Conservation (phyloP, 2,888 invertebrate species). For the Ophion ellenae region DNA sequence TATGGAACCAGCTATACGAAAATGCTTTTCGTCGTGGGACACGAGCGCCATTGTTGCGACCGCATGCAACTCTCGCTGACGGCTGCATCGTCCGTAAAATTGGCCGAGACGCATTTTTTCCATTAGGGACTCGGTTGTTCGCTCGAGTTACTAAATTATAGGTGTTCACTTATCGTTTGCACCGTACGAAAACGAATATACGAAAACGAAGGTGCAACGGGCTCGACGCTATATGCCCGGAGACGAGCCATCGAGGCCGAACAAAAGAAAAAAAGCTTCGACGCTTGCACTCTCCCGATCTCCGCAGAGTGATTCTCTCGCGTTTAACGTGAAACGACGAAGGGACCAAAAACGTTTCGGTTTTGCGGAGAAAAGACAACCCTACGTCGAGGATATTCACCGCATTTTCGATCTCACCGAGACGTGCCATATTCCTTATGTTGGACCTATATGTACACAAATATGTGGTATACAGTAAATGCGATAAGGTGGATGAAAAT, state of each 20-base stretch:
- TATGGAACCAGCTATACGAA: neutral
- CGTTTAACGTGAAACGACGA: slow-evolving; percentile 35
- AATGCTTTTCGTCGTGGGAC: slow-evolving; percentile 6
- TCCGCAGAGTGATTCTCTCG: slow-evolving; percentile 44
- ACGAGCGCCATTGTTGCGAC: neutral
- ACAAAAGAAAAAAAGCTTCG: slow-evolving; percentile 41
- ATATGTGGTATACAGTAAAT: neutral
- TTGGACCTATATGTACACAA: neutral
- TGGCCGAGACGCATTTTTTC: slow-evolving; percentile 79
- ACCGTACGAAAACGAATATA: slow-evolving; percentile 52
- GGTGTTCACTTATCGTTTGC: slow-evolving; percentile 72
- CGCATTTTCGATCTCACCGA: slow-evolving; percentile 33
- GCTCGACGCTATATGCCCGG: slow-evolving; percentile 30
- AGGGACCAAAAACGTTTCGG: slow-evolving; percentile 31
- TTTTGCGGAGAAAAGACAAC: slow-evolving; percentile 28
- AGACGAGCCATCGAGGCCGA: slow-evolving; percentile 36
- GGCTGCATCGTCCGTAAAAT: slow-evolving; percentile 76
- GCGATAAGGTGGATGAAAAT: neutral
- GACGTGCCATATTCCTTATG: neutral
- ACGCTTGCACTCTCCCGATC: slow-evolving; percentile 37
- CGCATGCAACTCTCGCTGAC: slow-evolving; percentile 64
- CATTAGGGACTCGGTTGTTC: slow-evolving; percentile 77
- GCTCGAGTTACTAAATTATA: slow-evolving; percentile 79
- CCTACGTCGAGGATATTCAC: slow-evolving; percentile 31
- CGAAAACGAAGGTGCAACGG: slow-evolving; percentile 46